phyloP scores from a whole-genome alignment of 2,888 invertebrate genomes.

The Campopleginae sp. region DNA sequence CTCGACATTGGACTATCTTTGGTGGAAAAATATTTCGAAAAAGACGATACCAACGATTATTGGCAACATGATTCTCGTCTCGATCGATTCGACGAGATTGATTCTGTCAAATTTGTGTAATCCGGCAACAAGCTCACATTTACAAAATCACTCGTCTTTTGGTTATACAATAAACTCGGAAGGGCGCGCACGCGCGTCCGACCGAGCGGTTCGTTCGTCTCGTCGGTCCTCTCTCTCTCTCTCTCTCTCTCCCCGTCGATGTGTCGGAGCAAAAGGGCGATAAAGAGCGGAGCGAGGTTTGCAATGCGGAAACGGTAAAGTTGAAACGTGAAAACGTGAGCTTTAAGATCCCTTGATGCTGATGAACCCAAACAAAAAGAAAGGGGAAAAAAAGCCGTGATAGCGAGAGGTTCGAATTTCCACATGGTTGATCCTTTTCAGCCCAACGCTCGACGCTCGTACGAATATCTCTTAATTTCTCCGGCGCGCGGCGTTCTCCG shows the following conservation, averaged over 20 bases:
- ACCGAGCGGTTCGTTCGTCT: no score
- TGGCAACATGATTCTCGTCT: background rate
- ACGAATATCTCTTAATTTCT: conserved; percentile 51
- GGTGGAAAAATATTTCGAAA: conserved; percentile 46
- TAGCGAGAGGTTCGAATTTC: conserved; percentile 45
- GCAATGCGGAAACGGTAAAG: conserved; percentile 49
- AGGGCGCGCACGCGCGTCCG: no score
- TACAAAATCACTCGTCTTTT: background rate
- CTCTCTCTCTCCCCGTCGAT: no score
- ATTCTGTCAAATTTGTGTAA: background rate
- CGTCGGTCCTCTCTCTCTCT: no score
- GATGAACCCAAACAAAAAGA: conserved; percentile 7
- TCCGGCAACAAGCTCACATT: background rate
- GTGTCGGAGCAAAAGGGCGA: background rate
- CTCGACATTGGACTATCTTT: conserved; percentile 50
- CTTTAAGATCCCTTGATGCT: conserved; percentile 44
- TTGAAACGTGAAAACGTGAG: no score
- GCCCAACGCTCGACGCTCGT: background rate
- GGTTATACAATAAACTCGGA: no score
- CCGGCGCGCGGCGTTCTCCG: no score
- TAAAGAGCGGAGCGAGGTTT: background rate
- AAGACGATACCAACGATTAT: conserved; percentile 12
- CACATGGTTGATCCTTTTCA: conserved; percentile 53
- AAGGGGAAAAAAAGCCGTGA: conserved; percentile 27
- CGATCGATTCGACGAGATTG: background rate